These are phyloP conservation scores for Scarus forsteni DNA, from an alignment of 2,797 vertebrate genomes.

Conservation along the genomic window DNA sequence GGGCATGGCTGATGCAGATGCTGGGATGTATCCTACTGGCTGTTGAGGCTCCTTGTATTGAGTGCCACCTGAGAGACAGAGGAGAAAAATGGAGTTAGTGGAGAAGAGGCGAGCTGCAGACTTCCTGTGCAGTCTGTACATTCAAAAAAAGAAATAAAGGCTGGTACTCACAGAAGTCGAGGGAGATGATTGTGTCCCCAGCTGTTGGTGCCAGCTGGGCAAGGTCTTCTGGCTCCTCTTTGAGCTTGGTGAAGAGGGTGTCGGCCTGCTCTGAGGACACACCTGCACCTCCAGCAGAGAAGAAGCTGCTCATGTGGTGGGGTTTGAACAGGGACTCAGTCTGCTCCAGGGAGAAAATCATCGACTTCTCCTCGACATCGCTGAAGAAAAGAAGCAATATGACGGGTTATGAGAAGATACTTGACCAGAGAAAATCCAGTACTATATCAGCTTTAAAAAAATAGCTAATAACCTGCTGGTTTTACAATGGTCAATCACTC, in stretches of 20 bases:
- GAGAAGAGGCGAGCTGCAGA: neutral
- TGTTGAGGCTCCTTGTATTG: slow-evolving; percentile 86
- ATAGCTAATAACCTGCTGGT: too few relatives aligned
- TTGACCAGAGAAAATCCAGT: too few relatives aligned
- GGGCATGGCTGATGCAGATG: slow-evolving; percentile 72
- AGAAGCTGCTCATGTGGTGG: slow-evolving; percentile 86
- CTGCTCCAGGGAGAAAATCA: slow-evolving; percentile 96
- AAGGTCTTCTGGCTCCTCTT: slow-evolving; percentile 96
- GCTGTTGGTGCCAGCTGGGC: slow-evolving; percentile 94
- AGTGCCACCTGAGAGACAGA: slow-evolving; percentile 68
- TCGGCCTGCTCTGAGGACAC: slow-evolving; percentile 81
- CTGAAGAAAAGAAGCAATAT: slow-evolving; percentile 68
- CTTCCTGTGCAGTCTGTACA: too few relatives aligned
- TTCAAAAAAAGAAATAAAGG: too few relatives aligned
- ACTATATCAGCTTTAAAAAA: too few relatives aligned
- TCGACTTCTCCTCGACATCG: slow-evolving; percentile 93
- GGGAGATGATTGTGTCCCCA: slow-evolving; percentile 91
- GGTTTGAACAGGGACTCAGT: slow-evolving; percentile 94
- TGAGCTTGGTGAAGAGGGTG: slow-evolving; percentile 91
- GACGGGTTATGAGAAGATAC: too few relatives aligned
- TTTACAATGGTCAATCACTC: too few relatives aligned
- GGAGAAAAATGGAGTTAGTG: neutral
- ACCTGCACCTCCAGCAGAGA: slow-evolving; percentile 62
- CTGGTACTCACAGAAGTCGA: slow-evolving; percentile 90
- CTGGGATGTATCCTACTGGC: slow-evolving; percentile 72